phyloP scores from a whole-genome alignment of 2,888 invertebrate species.

The Phengaris arion region DNA sequence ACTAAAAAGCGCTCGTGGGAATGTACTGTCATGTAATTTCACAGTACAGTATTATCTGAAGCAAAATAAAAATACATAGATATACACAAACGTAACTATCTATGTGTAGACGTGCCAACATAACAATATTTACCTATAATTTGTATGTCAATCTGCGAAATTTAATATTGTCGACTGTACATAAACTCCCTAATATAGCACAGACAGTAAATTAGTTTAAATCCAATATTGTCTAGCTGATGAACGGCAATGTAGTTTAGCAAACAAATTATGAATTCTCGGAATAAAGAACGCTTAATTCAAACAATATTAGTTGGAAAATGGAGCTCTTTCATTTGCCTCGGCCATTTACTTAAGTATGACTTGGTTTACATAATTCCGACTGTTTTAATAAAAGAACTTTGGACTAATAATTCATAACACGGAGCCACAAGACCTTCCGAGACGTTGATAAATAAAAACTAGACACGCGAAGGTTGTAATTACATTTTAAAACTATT shows the following conservation, averaged over 20 bases:
- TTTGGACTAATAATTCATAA: conserved; percentile 53
- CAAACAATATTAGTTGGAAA: conserved; percentile 24
- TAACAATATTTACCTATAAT: too few species aligned
- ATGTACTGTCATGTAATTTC: too few species aligned
- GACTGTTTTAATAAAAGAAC: conserved; percentile 38
- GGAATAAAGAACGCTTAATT: conserved; percentile 26
- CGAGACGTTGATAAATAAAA: conserved; percentile 42
- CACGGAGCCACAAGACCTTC: conserved; percentile 61
- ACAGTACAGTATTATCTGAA: too few species aligned
- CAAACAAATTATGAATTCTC: conserved; percentile 22
- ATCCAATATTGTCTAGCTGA: conserved; percentile 11
- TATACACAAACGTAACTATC: too few species aligned
- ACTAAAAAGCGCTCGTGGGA: too few species aligned
- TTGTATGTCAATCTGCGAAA: not conserved
- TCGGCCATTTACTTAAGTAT: conserved; percentile 38
- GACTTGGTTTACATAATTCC: conserved; percentile 39
- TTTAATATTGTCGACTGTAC: not conserved
- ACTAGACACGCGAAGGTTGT: conserved; percentile 26
- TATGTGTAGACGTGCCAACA: too few species aligned
- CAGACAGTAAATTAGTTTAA: not conserved
- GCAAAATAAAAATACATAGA: too few species aligned
- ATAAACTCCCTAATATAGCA: not conserved
- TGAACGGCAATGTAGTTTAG: conserved; percentile 13
- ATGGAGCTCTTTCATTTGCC: conserved; percentile 34
- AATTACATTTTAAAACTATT: not conserved